A percentile compares a stretch with the other conserved stretches of the same genome.
These are phyloP conservation scores for Antheraea assamensis DNA, from an alignment of 2,888 invertebrate genomes.

Conservation along the genomic window DNA sequence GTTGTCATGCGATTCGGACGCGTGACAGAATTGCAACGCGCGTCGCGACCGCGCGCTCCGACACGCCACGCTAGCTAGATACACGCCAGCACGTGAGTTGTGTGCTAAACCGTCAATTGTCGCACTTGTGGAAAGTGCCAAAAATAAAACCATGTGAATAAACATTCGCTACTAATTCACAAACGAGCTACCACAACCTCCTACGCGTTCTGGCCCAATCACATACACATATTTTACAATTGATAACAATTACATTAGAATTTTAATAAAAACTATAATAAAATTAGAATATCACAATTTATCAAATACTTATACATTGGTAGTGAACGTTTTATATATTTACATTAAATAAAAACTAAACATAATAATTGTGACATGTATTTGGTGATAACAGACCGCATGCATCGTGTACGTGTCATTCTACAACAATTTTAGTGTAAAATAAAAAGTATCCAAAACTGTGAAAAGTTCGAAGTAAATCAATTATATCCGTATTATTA, in stretches of 20 bases:
- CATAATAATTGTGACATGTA: too few species aligned
- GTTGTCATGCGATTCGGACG: constrained; percentile 52
- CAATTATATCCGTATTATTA: too few species aligned
- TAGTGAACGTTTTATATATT: too few species aligned
- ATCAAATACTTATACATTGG: too few species aligned
- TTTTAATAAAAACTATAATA: too few species aligned
- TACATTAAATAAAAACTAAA: too few species aligned
- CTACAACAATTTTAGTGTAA: too few species aligned
- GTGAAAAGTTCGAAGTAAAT: too few species aligned
- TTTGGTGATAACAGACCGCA: too few species aligned
- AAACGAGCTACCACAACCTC: constrained; percentile 13
- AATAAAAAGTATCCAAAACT: too few species aligned
- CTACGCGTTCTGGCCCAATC: neutral
- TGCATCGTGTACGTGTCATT: too few species aligned
- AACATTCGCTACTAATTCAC: constrained; percentile 20
- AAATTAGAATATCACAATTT: too few species aligned
- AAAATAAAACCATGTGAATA: neutral
- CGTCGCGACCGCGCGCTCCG: constrained; percentile 17
- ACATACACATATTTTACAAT: neutral
- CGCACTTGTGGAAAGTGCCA: neutral
- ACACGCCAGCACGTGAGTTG: constrained; percentile 9
- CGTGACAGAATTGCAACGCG: constrained; percentile 56
- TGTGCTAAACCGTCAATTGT: neutral
- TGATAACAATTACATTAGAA: neutral
- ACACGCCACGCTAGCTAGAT: constrained; percentile 18